Evolutionary conservation across 2,113 vertebrate genomes (phyloP).

Genomic region (Nycticryphes semicollaris): DNA sequence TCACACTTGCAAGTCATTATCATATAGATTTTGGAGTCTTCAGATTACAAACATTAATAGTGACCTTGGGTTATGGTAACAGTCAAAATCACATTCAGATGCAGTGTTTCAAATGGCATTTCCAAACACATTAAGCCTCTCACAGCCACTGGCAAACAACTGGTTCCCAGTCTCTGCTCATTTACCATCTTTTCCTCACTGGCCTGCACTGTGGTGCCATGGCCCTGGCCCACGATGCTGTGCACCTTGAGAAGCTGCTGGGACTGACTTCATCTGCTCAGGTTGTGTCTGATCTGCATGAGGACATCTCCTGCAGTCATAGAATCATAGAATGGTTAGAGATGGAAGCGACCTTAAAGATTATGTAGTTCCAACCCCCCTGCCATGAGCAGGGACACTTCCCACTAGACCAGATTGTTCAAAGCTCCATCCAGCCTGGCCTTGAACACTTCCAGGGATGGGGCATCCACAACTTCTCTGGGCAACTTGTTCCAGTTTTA

Average conservation of each 20-base stretch:
- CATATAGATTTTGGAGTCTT: background rate
- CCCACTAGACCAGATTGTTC: too few species aligned
- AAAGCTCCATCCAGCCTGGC: too few species aligned
- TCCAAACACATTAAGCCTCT: background rate
- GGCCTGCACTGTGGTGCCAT: background rate
- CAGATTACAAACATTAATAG: background rate
- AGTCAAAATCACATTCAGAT: background rate
- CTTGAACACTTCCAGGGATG: too few species aligned
- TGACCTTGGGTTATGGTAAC: background rate
- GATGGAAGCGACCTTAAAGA: too few species aligned
- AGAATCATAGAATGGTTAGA: too few species aligned
- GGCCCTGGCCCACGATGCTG: too few species aligned
- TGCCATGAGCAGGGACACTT: too few species aligned
- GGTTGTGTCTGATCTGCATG: background rate
- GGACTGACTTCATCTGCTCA: background rate
- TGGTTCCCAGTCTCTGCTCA: background rate
- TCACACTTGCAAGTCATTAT: background rate
- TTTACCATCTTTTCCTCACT: background rate
- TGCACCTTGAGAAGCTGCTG: background rate
- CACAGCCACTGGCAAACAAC: background rate
- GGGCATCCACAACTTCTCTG: too few species aligned
- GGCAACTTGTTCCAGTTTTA: too few species aligned
- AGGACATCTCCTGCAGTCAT: background rate
- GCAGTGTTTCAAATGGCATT: background rate
- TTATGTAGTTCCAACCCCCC: too few species aligned